A percentile compares a stretch with the other conserved stretches of the same genome.
phyloP scores from a whole-genome alignment of 2,888 invertebrate species.

The Fissipunctia ypsillon region DNA sequence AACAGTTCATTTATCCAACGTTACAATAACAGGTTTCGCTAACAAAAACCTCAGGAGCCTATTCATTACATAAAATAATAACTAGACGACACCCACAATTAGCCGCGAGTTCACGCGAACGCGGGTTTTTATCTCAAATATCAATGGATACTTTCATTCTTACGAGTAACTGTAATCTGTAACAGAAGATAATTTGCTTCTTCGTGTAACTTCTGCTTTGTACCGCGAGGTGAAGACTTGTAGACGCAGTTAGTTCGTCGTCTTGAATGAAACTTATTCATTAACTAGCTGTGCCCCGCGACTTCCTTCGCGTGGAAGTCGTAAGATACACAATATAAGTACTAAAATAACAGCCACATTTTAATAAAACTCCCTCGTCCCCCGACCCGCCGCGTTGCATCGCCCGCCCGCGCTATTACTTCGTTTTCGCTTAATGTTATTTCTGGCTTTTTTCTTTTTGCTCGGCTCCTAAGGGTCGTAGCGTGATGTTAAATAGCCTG shows the following conservation, averaged over 20 bases:
- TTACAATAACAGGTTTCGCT: constrained; percentile 55
- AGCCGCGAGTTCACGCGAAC: constrained; percentile 48
- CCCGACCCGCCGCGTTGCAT: no score
- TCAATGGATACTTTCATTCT: constrained; percentile 64
- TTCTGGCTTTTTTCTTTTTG: no score
- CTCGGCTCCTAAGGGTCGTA: no score
- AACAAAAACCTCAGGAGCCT: constrained; percentile 46
- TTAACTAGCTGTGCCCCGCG: no score
- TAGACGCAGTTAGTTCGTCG: neutral
- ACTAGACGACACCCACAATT: constrained; percentile 45
- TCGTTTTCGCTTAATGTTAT: no score
- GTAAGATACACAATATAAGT: no score
- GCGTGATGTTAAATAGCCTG: no score
- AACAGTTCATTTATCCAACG: constrained; percentile 53
- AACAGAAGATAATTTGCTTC: constrained; percentile 22
- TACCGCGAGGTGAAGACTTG: constrained; percentile 12
- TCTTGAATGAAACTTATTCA: neutral
- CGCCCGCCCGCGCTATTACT: no score
- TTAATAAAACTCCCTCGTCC: no score
- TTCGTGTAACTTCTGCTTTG: constrained; percentile 40
- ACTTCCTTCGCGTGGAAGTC: no score
- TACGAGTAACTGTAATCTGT: constrained; percentile 45
- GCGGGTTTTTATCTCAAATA: constrained; percentile 49
- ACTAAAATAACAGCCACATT: no score
- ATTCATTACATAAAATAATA: constrained; percentile 52